Conservation (phyloP, 1,140 invertebrate species). For the Physella acuta region DNA sequence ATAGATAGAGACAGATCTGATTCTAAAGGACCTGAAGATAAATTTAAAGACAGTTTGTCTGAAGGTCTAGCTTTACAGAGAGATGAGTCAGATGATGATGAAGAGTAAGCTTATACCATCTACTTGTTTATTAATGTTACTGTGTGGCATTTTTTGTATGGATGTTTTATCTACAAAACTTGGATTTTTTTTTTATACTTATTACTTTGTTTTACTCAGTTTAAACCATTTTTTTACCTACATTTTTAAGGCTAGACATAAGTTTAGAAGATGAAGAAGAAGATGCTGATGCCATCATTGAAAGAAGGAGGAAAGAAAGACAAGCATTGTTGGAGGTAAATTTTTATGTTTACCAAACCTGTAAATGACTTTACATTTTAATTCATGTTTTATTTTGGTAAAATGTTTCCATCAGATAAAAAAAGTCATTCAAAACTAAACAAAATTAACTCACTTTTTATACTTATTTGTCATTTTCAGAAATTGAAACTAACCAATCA, state of each 20-base stretch:
- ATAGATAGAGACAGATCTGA: slow-evolving; percentile 29
- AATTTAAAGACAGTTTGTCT: slow-evolving; percentile 80
- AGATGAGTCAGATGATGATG: slow-evolving; percentile 48
- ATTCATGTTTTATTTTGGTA: no score
- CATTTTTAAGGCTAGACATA: slow-evolving; percentile 42
- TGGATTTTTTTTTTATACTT: not conserved
- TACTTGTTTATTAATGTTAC: not conserved
- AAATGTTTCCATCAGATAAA: not conserved
- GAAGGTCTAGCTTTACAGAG: slow-evolving; percentile 69
- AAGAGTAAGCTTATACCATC: slow-evolving; percentile 36
- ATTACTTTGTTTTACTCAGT: not conserved
- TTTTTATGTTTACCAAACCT: no score
- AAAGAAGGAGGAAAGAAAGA: slow-evolving; percentile 82
- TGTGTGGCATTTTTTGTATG: not conserved
- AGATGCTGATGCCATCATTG: slow-evolving; percentile 92
- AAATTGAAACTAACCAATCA: slow-evolving; percentile 25
- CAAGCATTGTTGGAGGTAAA: slow-evolving; percentile 74
- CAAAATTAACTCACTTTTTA: not conserved
- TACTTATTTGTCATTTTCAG: slow-evolving; percentile 26
- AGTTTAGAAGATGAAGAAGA: slow-evolving; percentile 74
- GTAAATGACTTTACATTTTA: no score
- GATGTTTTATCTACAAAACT: not conserved
- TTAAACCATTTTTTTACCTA: not conserved
- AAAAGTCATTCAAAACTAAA: not conserved
- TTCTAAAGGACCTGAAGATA: slow-evolving; percentile 61